These are phyloP conservation scores for Amiota communis DNA, from an alignment of 2,888 invertebrate species.

Conservation along the genomic window DNA sequence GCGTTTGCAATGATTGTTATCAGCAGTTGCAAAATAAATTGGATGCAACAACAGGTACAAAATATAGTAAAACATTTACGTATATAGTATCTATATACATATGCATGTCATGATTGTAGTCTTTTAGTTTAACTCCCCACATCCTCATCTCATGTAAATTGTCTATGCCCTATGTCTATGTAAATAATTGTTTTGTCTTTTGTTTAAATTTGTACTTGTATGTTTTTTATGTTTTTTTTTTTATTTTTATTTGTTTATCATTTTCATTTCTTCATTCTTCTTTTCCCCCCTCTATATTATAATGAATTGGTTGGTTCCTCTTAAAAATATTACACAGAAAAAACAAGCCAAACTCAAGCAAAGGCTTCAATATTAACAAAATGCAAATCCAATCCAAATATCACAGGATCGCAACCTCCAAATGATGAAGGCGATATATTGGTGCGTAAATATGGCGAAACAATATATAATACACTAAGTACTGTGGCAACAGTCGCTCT, in stretches of 20 bases:
- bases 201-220: no score
- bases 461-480: conserved; percentile 81
- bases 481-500: conserved; percentile 80
- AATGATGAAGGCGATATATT: conserved; percentile 75
- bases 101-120: no score
- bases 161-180: no score
- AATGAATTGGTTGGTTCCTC: no score
- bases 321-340: conserved; percentile 6
- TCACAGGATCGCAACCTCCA: conserved; percentile 58
- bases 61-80: no score
- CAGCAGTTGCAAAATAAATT: conserved; percentile 63
- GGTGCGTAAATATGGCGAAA: conserved; percentile 81
- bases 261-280: no score
- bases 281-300: no score
- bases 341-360: conserved; percentile 41
- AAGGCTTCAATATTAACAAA: conserved; percentile 45
- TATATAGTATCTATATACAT: conserved; percentile 2
- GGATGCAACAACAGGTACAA: conserved; percentile 62
- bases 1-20: conserved; percentile 83
- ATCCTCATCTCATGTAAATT: no score
- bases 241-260: no score
- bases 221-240: no score
- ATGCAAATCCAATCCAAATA: conserved; percentile 59
- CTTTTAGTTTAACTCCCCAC: no score
- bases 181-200: no score